Base-by-base conservation (phyloP, 2,888 invertebrate genomes). In the Callyntrura sp. region DNA sequence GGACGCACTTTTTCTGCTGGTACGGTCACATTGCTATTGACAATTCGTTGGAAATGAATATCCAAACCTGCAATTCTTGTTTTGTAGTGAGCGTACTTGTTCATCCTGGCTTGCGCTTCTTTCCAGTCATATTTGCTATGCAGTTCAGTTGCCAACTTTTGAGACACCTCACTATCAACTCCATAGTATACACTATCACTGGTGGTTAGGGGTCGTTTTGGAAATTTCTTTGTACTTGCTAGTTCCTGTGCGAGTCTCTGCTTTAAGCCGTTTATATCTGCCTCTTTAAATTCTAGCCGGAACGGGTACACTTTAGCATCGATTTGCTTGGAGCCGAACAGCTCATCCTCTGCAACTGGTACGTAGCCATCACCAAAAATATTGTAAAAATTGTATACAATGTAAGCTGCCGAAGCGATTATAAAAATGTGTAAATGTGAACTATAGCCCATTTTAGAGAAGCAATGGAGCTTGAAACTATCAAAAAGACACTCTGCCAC, bases 11-110 rank as follows among this genome's bases (percentile, higher is more conserved):
- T 88, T 20, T 88, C 88, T n/a, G 73, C 28, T 3, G 88, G 88
- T 12, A 84, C 83, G 1, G 76, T 88, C 48, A 78, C 84, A 78
- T 88, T 88, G 11, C 45, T 35, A 57, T 88, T 88, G 14, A 78
- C 43, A 65, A 84, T 65, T 95, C 96, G 96, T 0, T 97, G 95
- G 94, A 96, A 98, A 94, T 98, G 98, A 88, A 98, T 95, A 92
- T 96, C 96, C 90, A 97, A 94, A 76, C 97, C 97, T 94, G 97
- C 97, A 93, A 98, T 96, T 87, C 96, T 96, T 0, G 98, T 98
- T 70, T 95, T 96, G 94, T 95, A 98, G 90, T 98, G 97, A 0
- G 96, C 95, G 93, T 96, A 97, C 90, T 96, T 95, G 94, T 98
- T 98, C 20, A 98, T 94, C 87, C 95, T 95, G 0, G 94, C 94